These are phyloP conservation scores for Papilio helenus DNA, from an alignment of 1,140 invertebrate species.

Conservation along the genomic window DNA sequence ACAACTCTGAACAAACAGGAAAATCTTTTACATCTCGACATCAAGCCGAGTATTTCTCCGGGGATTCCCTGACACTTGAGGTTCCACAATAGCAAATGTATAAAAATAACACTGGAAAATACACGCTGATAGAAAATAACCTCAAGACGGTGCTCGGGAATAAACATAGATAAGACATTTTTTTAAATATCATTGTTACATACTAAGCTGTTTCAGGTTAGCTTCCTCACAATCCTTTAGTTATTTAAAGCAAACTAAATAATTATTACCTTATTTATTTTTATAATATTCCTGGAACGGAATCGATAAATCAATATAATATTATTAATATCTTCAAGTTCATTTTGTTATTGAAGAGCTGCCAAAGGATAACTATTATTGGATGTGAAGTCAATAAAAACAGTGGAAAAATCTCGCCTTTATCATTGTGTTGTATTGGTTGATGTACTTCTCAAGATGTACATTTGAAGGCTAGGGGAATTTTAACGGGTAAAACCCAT, in stretches of 20 bases:
- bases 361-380: constrained; percentile 44
- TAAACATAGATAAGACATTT: not conserved
- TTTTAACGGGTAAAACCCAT: not conserved
- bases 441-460: not conserved
- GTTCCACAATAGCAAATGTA: not conserved
- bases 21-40: not conserved
- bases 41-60: not conserved
- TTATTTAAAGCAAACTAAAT: not conserved
- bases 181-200: not conserved
- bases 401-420: constrained; percentile 1
- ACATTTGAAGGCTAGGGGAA: not conserved
- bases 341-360: constrained; percentile 41
- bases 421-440: not conserved
- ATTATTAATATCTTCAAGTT: constrained; percentile 23
- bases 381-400: constrained; percentile 37
- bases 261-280: not conserved
- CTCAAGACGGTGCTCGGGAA: not conserved
- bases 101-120: constrained; percentile 13
- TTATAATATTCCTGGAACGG: not conserved
- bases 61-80: constrained; percentile 8
- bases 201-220: not conserved
- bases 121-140: not conserved
- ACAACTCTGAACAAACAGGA: not conserved
- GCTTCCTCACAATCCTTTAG: not conserved
- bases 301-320: constrained; percentile 9